Percentiles rank a stretch among this genome's conserved stretches.
These are phyloP conservation scores for Zosterops japonicus DNA, from an alignment of 2,113 vertebrate genomes.

Conservation along the genomic window DNA sequence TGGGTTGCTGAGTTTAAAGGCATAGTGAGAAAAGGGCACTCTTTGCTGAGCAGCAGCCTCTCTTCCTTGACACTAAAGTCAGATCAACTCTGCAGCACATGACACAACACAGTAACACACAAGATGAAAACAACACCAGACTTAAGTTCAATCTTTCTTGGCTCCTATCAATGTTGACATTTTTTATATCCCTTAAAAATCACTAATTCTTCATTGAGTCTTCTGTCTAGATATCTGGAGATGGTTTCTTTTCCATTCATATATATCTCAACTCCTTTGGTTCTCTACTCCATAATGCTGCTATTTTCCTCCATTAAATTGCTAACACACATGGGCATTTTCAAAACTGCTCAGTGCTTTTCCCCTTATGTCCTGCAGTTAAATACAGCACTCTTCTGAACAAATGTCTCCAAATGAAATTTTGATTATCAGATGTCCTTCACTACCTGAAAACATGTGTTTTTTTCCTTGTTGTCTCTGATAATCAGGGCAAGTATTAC, in stretches of 20 bases:
- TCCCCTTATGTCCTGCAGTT: not conserved
- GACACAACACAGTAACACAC: not conserved
- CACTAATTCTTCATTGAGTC: not conserved
- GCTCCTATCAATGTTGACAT: not conserved
- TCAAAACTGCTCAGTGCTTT: not conserved
- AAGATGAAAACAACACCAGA: not conserved
- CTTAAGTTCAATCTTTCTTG: not conserved
- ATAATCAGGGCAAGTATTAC: not conserved
- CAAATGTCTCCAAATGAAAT: not conserved
- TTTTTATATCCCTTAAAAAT: not conserved
- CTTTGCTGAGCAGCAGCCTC: not conserved
- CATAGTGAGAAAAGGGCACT: not conserved
- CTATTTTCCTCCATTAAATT: not conserved
- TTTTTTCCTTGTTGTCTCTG: not conserved
- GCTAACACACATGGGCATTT: not conserved
- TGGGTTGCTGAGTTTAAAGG: not conserved
- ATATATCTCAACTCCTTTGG: not conserved
- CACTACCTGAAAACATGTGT: not conserved
- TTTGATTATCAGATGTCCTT: not conserved
- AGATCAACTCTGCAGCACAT: accelerated
- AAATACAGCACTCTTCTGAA: not conserved
- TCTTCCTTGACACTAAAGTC: not conserved
- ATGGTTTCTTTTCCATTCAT: not conserved
- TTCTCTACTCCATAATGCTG: not conserved
- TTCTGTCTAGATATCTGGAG: not conserved